Evolutionary conservation across 2,888 invertebrate genomes (phyloP).

Genomic region (Onthophagus sagittarius): DNA sequence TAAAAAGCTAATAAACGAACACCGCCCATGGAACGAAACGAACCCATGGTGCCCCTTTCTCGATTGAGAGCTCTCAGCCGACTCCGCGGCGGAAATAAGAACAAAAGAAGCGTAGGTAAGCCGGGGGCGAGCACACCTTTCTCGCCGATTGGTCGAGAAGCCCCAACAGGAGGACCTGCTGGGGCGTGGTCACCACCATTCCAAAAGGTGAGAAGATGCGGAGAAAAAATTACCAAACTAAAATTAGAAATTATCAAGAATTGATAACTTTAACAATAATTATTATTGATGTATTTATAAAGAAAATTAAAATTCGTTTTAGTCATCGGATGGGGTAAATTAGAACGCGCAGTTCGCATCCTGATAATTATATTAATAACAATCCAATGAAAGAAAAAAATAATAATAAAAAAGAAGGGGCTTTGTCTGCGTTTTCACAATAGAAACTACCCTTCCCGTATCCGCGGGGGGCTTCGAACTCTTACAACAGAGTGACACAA

Average conservation of each 20-base stretch:
- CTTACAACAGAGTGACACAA: neutral
- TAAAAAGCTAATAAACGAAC: neutral
- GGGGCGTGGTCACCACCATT: neutral
- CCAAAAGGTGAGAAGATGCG: neutral
- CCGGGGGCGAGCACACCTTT: neutral
- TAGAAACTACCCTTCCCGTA: neutral
- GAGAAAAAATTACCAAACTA: too few species aligned
- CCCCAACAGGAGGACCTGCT: neutral
- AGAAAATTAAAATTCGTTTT: neutral
- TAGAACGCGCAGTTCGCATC: slow-evolving; percentile 24
- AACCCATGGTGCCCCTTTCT: neutral
- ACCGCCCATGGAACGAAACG: neutral
- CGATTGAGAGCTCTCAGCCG: neutral
- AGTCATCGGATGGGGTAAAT: slow-evolving; percentile 24
- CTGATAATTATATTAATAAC: slow-evolving; percentile 44
- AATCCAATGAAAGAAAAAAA: slow-evolving; percentile 23
- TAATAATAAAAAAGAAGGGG: slow-evolving; percentile 14
- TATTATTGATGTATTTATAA: neutral
- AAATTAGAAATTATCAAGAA: too few species aligned
- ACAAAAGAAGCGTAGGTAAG: neutral
- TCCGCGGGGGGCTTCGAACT: neutral
- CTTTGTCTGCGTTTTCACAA: neutral
- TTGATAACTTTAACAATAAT: too few species aligned
- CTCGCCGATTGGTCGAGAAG: neutral
- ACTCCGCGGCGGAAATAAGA: neutral